Evolutionary conservation across 64 coral and sea anemone genomes (phyloP).

Genomic region (Stichodactyla mertensii): DNA sequence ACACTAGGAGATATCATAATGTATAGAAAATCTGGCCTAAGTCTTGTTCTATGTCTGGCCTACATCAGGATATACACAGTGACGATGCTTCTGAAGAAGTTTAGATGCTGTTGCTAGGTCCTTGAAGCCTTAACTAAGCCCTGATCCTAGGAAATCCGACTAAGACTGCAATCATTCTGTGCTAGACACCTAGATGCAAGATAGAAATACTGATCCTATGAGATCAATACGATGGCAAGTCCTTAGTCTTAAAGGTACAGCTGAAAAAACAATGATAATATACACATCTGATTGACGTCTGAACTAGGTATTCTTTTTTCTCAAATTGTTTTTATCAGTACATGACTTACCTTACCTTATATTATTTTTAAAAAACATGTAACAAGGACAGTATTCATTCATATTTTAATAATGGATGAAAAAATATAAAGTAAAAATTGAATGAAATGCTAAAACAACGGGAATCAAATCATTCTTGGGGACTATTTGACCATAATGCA

Average conservation of each 20-base stretch:
- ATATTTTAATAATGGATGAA: not conserved
- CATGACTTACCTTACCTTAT: not conserved
- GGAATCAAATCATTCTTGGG: too few species aligned
- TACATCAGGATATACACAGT: not conserved
- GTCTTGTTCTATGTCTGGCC: slow-evolving; percentile 4
- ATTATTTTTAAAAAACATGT: not conserved
- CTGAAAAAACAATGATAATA: not conserved
- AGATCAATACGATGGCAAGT: not conserved
- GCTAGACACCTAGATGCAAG: slow-evolving; percentile 16
- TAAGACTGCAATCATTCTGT: slow-evolving; percentile 20
- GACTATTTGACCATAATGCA: too few species aligned
- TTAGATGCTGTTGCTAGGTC: slow-evolving; percentile 20
- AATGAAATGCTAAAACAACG: too few species aligned
- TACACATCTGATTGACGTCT: not conserved
- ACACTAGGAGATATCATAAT: not conserved
- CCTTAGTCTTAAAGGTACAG: not conserved
- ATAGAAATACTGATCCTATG: slow-evolving; percentile 2
- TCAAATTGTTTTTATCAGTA: not conserved
- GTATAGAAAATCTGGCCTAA: slow-evolving; percentile 2
- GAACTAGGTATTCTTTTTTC: not conserved
- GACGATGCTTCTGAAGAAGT: slow-evolving; percentile 15
- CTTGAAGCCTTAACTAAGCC: slow-evolving; percentile 24
- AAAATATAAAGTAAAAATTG: not conserved
- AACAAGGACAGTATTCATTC: not conserved
- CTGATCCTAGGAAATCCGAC: slow-evolving; percentile 21